Evolutionary conservation across 2,113 vertebrate genomes (phyloP).

Genomic region (Collichthys lucidus): DNA sequence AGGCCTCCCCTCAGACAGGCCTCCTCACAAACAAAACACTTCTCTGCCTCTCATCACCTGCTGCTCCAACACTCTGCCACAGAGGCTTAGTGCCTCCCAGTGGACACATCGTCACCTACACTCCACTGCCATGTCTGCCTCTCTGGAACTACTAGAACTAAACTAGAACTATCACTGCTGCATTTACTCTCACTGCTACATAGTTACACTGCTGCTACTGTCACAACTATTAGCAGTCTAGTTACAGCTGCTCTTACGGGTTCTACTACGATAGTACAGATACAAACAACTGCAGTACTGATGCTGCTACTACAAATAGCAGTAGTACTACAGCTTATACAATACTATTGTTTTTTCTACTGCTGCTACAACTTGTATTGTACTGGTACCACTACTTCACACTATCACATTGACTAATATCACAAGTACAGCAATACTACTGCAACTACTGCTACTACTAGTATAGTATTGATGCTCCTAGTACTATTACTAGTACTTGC

Average conservation of each 20-base stretch:
- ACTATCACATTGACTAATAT: not conserved
- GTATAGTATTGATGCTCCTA: not conserved
- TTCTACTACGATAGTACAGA: too few relatives aligned
- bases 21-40: slow-evolving; percentile 58
- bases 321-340: not conserved
- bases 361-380: not conserved
- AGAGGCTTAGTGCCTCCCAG: slow-evolving; percentile 68
- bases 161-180: not conserved
- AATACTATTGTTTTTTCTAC: not conserved
- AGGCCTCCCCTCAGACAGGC: slow-evolving; percentile 51
- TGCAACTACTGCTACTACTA: not conserved
- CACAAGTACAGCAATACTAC: not conserved
- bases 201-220: not conserved
- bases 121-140: not conserved
- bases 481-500: not conserved
- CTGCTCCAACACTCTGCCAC: not conserved
- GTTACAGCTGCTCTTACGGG: too few relatives aligned
- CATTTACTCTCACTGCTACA: not conserved
- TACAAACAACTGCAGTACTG: too few relatives aligned
- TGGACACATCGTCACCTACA: slow-evolving; percentile 30
- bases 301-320: not conserved
- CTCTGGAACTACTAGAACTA: not conserved
- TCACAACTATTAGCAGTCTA: too few relatives aligned
- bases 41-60: slow-evolving; percentile 10
- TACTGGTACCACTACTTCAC: too few relatives aligned